These are phyloP conservation scores for Sakesphorus luctuosus DNA, from an alignment of 2,113 vertebrate species.

Conservation along the genomic window DNA sequence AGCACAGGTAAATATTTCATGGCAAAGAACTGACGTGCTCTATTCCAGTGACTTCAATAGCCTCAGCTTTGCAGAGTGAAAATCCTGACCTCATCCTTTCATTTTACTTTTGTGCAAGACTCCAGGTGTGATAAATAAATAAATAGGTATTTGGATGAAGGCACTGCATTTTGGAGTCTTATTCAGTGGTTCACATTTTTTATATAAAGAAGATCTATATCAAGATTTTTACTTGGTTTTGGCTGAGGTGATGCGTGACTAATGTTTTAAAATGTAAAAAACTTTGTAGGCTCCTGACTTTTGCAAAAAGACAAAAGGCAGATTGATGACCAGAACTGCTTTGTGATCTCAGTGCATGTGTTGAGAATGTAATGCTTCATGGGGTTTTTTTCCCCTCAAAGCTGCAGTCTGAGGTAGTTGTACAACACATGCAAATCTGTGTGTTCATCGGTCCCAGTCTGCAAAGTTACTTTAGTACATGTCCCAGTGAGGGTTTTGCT, in stretches of 20 bases:
- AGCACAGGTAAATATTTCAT: not conserved
- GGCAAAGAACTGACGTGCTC: not conserved
- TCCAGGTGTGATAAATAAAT: not conserved
- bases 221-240: not conserved
- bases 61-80: not conserved
- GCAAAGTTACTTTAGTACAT: not conserved
- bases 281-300: not conserved
- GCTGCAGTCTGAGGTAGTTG: not conserved
- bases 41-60: not conserved
- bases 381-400: not conserved
- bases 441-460: not conserved
- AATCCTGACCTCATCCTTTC: not conserved
- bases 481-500: conserved; percentile 35
- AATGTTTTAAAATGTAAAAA: not conserved
- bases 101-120: not conserved
- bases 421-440: not conserved
- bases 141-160: not conserved
- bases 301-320: not conserved
- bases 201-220: not conserved
- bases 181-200: not conserved
- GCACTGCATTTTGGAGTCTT: not conserved
- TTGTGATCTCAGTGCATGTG: not conserved
- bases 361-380: not conserved
- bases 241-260: not conserved
- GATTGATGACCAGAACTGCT: rapidly evolving